phyloP scores from a whole-genome alignment of 2,888 invertebrate species.

The Drosophila peninsularis region DNA sequence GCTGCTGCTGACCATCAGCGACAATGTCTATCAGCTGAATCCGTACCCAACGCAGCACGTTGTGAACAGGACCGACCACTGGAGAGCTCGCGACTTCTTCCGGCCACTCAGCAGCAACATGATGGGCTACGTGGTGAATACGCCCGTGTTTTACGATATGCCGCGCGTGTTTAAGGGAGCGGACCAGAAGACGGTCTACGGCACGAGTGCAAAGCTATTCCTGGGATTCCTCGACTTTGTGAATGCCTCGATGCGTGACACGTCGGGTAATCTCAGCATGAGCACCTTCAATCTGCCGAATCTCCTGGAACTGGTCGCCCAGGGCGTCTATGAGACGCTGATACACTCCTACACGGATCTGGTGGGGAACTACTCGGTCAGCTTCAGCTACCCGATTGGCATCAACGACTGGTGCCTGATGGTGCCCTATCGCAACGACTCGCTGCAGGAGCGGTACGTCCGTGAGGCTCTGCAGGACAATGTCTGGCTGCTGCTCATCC shows the following conservation, averaged over 20 bases:
- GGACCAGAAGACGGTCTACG: constrained; percentile 52
- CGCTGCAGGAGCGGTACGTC: constrained; percentile 66
- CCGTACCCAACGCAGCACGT: constrained; percentile 69
- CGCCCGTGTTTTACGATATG: constrained; percentile 70
- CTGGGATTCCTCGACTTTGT: constrained; percentile 63
- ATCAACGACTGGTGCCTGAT: constrained; percentile 81
- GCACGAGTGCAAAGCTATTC: constrained; percentile 71
- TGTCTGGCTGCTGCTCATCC: constrained; percentile 65
- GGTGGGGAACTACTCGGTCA: constrained; percentile 33
- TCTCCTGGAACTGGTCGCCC: constrained; percentile 44
- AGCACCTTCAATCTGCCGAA: constrained; percentile 39
- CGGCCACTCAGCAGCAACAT: constrained; percentile 43
- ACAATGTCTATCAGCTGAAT: constrained; percentile 62
- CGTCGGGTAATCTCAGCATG: constrained; percentile 17
- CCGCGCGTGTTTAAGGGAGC: constrained; percentile 73
- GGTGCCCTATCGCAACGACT: constrained; percentile 73
- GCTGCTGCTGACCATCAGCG: constrained; percentile 61
- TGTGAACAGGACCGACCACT: constrained; percentile 63
- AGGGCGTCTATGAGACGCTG: constrained; percentile 75
- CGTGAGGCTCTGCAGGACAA: constrained; percentile 53
- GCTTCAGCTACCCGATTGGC: constrained; percentile 77
- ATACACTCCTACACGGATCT: constrained; percentile 73
- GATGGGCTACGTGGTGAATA: constrained; percentile 66
- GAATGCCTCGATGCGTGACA: constrained; percentile 72
- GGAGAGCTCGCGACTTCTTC: constrained; percentile 65